Evolutionary conservation across 2,888 invertebrate genomes (phyloP), one percentile per base, ranked within the genome.

Genomic region (Patella depressa): DNA sequence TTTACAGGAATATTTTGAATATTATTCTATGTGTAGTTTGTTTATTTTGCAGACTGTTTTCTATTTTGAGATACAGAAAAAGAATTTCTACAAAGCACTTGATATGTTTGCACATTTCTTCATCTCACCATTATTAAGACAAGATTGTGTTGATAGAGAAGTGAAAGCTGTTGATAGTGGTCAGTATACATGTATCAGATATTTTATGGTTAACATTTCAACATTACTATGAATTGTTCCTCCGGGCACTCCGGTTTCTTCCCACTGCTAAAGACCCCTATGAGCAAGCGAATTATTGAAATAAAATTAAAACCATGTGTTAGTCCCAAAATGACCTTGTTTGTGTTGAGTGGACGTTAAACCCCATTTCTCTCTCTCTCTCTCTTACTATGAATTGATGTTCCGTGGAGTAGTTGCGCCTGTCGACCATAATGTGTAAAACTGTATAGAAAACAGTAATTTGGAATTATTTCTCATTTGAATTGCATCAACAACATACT

Each of bases 21-120:
- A 45, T 45, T 29, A 34, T 34, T 34, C 9, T 9, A 45, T 45
- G 45, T 45, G 5, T 45, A 9, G 9, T 45, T 45, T 45, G 7
- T 78, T 29, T 78, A 45, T 77, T 78, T 86, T 85, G 70, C 87
- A 91, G 86, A 98, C 97, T 0, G 94, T 95, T 0, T 98, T 97
- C 92, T 95, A 96, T 91, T 97, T 98, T 91, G 97, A 97, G 90
- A 95, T 97, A 82, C 95, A 95, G 78, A 95, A 96, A 90, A 95
- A 95, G 87, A 93, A 96, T 90, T 93, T 98, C 45, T 93, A 93
- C 0, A 94, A 94, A 74, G 95, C 95, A 0, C 93, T 98, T 90
- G 96, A 97, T 89, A 94, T 94, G 92, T 97, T 98, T 93, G 95
- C 97, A 71, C 96, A 97, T 88, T 95, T 97, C 92, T 96, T 98